Base-by-base conservation (phyloP, 2,113 vertebrate genomes). In the Hemiscyllium ocellatum region DNA sequence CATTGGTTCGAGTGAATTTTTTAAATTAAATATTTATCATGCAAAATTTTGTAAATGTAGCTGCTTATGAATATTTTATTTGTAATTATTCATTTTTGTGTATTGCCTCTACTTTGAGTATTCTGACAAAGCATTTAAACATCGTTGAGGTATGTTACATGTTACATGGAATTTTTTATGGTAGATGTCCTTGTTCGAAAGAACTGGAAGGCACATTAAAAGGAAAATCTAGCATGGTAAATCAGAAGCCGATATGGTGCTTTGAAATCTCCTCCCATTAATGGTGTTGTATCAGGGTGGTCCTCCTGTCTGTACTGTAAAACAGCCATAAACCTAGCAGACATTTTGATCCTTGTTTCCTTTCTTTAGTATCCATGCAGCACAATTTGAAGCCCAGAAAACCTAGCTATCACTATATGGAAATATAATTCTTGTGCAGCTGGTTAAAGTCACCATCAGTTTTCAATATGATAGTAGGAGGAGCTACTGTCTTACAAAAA, bases 11-110 rank as follows among this genome's bases (percentile, higher is more conserved):
- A 95, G 68, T 95, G 94, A 95, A 95, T 95, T 95, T 94, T 61
- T 70, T 95, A 19, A 95, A 95, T 95, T 95, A 95, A 95, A 95
- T 95, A 95, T 95, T 95, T 95, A 95, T 95, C 94, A 95, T 95
- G 94, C 94, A 95, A 95, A 95, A 95, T 95, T 95, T 95, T 95
- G 94, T 95, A 95, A 95, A 95, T 72, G 94, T 95, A 72, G 94
- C 42, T 72, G 94, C 94, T 95, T 95, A 95, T 95, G 69, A 95
- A 95, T 95, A 95, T 95, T 95, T 95, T 95, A 95, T 72, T 52
- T 47, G 69, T 95, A 95, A 95, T 95, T 76, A 95, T 95, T 95
- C 94, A 95, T 95, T 95, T 95, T 95, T 95, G 94, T 95, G 94
- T 95, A 95, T 95, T 76, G 94, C 94, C 68, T 95, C 68, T 95